A percentile compares a stretch with the other conserved stretches of the same genome.
Evolutionary conservation across 2,113 vertebrate species (phyloP).

Genomic region (Chionomys nivalis): DNA sequence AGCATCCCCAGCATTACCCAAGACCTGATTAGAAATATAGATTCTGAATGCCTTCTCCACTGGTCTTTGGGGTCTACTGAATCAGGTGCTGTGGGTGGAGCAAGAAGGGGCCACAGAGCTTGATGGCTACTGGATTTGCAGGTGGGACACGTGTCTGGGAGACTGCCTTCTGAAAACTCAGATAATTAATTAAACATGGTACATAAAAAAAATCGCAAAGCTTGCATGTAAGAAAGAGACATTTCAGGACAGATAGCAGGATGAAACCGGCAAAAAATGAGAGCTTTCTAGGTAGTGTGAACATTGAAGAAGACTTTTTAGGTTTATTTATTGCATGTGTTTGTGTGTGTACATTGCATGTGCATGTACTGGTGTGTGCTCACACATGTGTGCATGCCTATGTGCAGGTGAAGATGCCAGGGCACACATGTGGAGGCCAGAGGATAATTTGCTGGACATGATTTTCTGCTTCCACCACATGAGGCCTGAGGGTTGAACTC

Average conservation of each 20-base stretch:
- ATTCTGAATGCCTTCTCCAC: background rate
- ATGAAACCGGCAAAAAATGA: conserved; percentile 27
- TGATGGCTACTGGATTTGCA: background rate
- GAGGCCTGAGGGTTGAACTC: too few species aligned
- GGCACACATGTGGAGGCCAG: background rate
- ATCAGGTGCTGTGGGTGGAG: background rate
- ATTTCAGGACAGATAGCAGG: conserved; percentile 33
- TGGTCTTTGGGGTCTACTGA: background rate
- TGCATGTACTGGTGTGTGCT: too few species aligned
- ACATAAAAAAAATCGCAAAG: background rate
- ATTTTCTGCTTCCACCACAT: background rate
- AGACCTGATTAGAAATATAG: background rate
- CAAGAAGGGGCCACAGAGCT: background rate
- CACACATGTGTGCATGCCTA: background rate
- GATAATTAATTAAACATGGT: conserved; percentile 2
- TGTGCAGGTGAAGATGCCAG: background rate
- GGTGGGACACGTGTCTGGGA: background rate
- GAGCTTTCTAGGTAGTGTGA: conserved; percentile 13
- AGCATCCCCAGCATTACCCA: background rate
- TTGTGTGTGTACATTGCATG: too few species aligned
- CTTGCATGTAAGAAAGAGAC: background rate
- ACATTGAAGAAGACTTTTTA: background rate
- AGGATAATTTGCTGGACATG: background rate
- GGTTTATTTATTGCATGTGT: background rate
- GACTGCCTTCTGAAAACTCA: background rate